phyloP scores from a whole-genome alignment of 1,140 invertebrate species.

The Lanistes nyassanus region DNA sequence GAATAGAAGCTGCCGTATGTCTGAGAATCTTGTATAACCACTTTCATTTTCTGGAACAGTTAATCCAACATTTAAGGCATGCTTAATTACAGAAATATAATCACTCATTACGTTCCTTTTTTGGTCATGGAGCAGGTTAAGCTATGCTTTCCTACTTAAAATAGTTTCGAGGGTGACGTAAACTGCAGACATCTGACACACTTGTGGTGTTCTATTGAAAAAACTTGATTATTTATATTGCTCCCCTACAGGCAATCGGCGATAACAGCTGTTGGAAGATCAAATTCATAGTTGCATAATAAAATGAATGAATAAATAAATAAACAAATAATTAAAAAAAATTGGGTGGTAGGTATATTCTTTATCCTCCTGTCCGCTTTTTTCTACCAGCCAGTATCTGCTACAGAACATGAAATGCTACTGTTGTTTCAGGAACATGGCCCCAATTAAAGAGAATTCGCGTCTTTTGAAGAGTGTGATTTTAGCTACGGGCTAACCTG shows the following conservation, averaged over 20 bases:
- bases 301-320: not conserved
- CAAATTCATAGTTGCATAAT: not conserved
- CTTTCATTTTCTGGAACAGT: conserved; percentile 77
- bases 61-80: no score
- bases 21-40: conserved; percentile 70
- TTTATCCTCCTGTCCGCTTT: not conserved
- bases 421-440: not conserved
- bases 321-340: not conserved
- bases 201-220: not conserved
- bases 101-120: conserved; percentile 1
- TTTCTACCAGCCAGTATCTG: not conserved
- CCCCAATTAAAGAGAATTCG: no score
- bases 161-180: not conserved
- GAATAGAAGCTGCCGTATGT: conserved; percentile 80
- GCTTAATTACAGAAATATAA: no score
- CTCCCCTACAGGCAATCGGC: not conserved
- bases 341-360: not conserved
- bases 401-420: not conserved
- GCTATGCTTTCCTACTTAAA: not conserved
- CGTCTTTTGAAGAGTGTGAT: not conserved
- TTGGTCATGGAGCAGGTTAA: not conserved
- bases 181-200: not conserved
- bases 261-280: not conserved
- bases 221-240: not conserved
- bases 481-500: not conserved